A percentile compares a stretch with the other conserved stretches of the same genome.
Evolutionary conservation across 2,113 vertebrate species (phyloP).

Genomic region (Stictonetta naevosa): DNA sequence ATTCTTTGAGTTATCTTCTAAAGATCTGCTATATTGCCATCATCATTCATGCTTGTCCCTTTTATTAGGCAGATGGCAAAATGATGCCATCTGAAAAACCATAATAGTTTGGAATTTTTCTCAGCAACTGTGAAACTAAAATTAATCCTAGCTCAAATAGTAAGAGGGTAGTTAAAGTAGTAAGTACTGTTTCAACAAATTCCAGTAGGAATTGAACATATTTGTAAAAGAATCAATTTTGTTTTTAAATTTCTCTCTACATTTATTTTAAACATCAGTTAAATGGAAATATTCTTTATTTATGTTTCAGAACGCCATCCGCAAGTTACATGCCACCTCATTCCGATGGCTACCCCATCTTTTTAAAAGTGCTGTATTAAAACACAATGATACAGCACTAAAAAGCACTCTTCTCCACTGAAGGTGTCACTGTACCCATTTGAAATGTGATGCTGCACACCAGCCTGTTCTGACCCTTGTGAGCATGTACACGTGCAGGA

Average conservation of each 20-base stretch:
- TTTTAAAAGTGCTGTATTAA: neutral
- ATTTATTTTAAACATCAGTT: neutral
- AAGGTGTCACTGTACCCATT: neutral
- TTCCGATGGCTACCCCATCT: neutral
- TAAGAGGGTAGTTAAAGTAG: slow-evolving; percentile 22
- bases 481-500: neutral
- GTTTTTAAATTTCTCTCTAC: neutral
- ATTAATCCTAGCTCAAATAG: slow-evolving; percentile 31
- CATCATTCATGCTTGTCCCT: neutral
- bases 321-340: neutral
- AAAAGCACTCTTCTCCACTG: neutral
- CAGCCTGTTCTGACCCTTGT: neutral
- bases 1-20: neutral
- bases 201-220: neutral
- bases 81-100: neutral
- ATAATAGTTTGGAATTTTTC: slow-evolving; percentile 17
- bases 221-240: neutral
- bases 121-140: slow-evolving; percentile 54
- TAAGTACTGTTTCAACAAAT: slow-evolving; percentile 15
- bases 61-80: slow-evolving; percentile 41
- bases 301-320: neutral
- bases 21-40: neutral
- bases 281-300: neutral
- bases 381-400: neutral
- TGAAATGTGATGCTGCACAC: neutral